A percentile compares a stretch with the other conserved stretches of the same genome.
Conservation (phyloP, 2,797 vertebrate species). For the Anguilla obscura region DNA sequence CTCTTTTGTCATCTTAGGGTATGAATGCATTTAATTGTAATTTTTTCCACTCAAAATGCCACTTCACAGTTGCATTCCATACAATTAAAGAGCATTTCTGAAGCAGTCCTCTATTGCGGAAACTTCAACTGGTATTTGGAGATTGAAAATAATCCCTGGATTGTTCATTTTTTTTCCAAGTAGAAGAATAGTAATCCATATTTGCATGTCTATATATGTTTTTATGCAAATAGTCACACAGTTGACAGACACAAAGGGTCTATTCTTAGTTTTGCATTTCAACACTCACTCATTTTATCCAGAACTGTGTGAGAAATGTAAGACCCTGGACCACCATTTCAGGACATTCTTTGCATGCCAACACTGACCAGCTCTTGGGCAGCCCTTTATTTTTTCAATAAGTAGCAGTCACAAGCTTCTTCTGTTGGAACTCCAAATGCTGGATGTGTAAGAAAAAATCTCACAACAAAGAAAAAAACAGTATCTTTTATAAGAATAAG, state of each 20-base stretch:
- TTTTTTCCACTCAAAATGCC: neutral
- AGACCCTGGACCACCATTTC: slow-evolving; percentile 30
- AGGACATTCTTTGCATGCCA: slow-evolving; percentile 48
- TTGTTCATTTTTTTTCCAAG: slow-evolving; percentile 12
- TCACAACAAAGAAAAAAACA: slow-evolving; percentile 4
- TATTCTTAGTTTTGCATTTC: slow-evolving; percentile 28
- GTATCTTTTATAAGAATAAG: neutral
- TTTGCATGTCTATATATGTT: slow-evolving; percentile 20
- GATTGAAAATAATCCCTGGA: slow-evolving; percentile 10
- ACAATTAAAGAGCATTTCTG: neutral
- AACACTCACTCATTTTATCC: slow-evolving; percentile 27
- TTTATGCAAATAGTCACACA: slow-evolving; percentile 6
- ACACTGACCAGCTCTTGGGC: slow-evolving; percentile 24
- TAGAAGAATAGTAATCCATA: neutral
- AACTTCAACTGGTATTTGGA: neutral
- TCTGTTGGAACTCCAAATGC: neutral
- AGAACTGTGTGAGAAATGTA: slow-evolving; percentile 18
- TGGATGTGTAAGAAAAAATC: neutral
- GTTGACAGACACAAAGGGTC: slow-evolving; percentile 34
- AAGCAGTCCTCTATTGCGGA: neutral
- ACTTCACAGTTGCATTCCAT: neutral
- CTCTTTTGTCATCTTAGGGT: neutral
- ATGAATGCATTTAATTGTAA: neutral
- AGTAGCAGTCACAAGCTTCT: slow-evolving; percentile 29
- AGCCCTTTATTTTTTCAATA: slow-evolving; percentile 14